Percentiles rank a stretch among this genome's conserved stretches.
Evolutionary conservation across 2,888 invertebrate species (phyloP).

Genomic region (Drosophila kuntzei): DNA sequence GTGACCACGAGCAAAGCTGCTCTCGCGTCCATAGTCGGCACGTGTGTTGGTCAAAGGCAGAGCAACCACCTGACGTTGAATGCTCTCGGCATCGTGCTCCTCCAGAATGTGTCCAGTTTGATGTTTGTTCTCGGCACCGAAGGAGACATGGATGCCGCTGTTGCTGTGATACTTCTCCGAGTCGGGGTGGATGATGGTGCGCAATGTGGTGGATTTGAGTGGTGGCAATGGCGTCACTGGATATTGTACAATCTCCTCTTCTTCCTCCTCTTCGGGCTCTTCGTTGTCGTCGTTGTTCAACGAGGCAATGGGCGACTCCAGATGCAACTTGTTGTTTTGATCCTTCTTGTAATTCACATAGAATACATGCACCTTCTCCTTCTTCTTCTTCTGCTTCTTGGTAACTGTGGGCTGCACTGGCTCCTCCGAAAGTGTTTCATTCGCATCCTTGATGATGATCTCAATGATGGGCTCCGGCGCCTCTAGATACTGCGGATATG

Average conservation of each 20-base stretch:
- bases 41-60: slow-evolving; percentile 81
- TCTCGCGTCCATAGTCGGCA: slow-evolving; percentile 74
- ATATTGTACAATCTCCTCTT: slow-evolving; percentile 84
- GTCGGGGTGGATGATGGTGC: slow-evolving; percentile 94
- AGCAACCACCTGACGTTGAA: slow-evolving; percentile 88
- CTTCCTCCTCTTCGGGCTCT: slow-evolving; percentile 86
- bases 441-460: slow-evolving; percentile 96
- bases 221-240: slow-evolving; percentile 87
- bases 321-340: slow-evolving; percentile 90
- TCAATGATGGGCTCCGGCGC: slow-evolving; percentile 96
- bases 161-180: slow-evolving; percentile 93
- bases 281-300: slow-evolving; percentile 89
- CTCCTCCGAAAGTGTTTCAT: slow-evolving; percentile 91
- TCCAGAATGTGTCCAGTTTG: slow-evolving; percentile 86
- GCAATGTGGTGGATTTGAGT: slow-evolving; percentile 90
- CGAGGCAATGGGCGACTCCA: slow-evolving; percentile 93
- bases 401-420: slow-evolving; percentile 85
- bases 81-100: slow-evolving; percentile 88
- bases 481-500: slow-evolving; percentile 88
- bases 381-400: slow-evolving; percentile 88
- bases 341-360: slow-evolving; percentile 96
- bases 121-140: slow-evolving; percentile 88
- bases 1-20: slow-evolving; percentile 60
- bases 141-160: slow-evolving; percentile 93
- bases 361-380: slow-evolving; percentile 95